Conservation (phyloP, 2,113 vertebrate genomes). For the Sapajus apella region DNA sequence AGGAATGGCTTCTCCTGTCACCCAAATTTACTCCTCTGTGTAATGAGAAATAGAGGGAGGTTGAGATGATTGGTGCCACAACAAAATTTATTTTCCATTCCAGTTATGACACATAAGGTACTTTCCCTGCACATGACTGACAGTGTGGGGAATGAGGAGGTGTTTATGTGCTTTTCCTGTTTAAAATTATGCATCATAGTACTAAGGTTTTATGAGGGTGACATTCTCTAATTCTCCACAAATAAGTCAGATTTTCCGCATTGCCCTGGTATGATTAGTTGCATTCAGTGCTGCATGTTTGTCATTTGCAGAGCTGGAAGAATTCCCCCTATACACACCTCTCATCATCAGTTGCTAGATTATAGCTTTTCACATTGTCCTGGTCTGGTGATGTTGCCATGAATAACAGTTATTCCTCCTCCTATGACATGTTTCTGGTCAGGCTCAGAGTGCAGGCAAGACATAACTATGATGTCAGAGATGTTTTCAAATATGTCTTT, state of each 20-base stretch:
- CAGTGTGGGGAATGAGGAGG: neutral
- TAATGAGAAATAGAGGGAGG: neutral
- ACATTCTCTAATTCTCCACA: neutral
- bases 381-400: slow-evolving; percentile 78
- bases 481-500: neutral
- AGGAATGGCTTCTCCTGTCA: neutral
- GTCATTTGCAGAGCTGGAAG: slow-evolving; percentile 39
- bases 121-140: neutral
- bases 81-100: slow-evolving; percentile 58
- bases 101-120: neutral
- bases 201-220: neutral
- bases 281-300: neutral
- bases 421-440: slow-evolving; percentile 58
- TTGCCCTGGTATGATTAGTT: neutral
- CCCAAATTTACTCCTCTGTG: neutral
- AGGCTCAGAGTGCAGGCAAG: slow-evolving; percentile 50
- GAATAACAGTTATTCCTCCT: slow-evolving; percentile 75
- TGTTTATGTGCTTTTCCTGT: slow-evolving; percentile 44
- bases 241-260: slow-evolving; percentile 44
- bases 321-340: slow-evolving; percentile 60
- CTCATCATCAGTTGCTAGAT: slow-evolving; percentile 73
- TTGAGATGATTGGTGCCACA: neutral
- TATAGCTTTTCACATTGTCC: slow-evolving; percentile 69
- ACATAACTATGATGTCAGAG: slow-evolving; percentile 72
- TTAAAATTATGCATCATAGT: slow-evolving; percentile 31